Percentiles rank a stretch among this genome's conserved stretches.
These are phyloP conservation scores for Drosophila paucipuncta DNA, from an alignment of 2,888 invertebrate species.

Conservation along the genomic window DNA sequence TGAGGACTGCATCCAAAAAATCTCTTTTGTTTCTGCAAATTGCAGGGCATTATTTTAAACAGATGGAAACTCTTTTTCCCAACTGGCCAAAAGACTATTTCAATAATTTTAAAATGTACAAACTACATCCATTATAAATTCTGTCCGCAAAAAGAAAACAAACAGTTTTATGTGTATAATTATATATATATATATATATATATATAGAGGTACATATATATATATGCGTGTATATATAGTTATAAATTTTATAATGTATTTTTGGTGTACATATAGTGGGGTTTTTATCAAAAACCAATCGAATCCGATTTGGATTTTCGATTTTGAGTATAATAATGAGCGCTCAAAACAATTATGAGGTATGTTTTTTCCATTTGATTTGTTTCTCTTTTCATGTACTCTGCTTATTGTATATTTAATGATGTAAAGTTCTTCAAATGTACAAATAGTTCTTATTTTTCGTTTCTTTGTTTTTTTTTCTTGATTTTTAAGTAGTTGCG, in stretches of 20 bases:
- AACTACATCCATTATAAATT: background rate
- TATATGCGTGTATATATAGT: constrained; percentile 1
- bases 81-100: background rate
- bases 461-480: background rate
- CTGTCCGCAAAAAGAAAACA: constrained; percentile 10
- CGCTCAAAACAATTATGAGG: constrained; percentile 30
- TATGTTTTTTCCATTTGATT: background rate
- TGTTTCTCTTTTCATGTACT: background rate
- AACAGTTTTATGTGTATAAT: constrained; percentile 11
- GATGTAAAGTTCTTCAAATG: background rate
- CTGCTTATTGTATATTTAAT: constrained; percentile 3
- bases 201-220: background rate
- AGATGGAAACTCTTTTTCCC: background rate
- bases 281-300: constrained; percentile 38
- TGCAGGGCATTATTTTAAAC: background rate
- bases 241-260: constrained; percentile 41
- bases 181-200: background rate
- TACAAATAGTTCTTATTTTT: background rate
- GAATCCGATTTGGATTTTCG: constrained; percentile 18
- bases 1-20: background rate
- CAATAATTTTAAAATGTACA: background rate
- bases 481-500: constrained; percentile 18
- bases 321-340: constrained; percentile 35
- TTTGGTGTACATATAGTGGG: constrained; percentile 55
- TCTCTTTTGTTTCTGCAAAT: background rate